These are phyloP conservation scores for Drosophila leontia DNA, from an alignment of 1,140 invertebrate species.

Conservation along the genomic window DNA sequence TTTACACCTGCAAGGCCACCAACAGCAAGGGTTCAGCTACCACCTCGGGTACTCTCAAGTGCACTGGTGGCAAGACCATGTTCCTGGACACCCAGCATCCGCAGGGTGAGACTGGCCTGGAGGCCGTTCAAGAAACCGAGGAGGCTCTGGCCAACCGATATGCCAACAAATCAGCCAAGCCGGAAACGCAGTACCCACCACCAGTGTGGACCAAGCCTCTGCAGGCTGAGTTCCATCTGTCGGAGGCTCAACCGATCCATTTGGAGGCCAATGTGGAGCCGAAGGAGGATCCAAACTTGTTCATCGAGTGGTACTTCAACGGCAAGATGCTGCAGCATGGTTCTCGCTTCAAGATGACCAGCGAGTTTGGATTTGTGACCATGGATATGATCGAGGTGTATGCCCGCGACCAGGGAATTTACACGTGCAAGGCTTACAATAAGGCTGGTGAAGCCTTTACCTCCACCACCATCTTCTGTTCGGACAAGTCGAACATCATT, in stretches of 20 bases:
- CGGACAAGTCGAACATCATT: constrained; percentile 92
- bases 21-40: constrained; percentile 95
- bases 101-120: constrained; percentile 93
- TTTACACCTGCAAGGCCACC: constrained; percentile 96
- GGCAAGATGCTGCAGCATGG: constrained; percentile 94
- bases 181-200: constrained; percentile 92
- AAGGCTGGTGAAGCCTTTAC: constrained; percentile 96
- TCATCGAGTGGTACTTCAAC: constrained; percentile 97
- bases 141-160: constrained; percentile 90
- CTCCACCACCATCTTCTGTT: constrained; percentile 94
- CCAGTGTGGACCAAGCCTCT: constrained; percentile 95
- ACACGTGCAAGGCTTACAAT: constrained; percentile 95
- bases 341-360: constrained; percentile 94
- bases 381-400: constrained; percentile 95
- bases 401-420: constrained; percentile 97
- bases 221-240: constrained; percentile 92
- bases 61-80: constrained; percentile 91
- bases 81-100: constrained; percentile 96
- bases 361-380: constrained; percentile 96
- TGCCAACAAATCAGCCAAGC: constrained; percentile 87
- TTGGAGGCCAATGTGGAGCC: constrained; percentile 97
- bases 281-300: constrained; percentile 97
- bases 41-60: constrained; percentile 94
- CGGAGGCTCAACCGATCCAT: constrained; percentile 95
- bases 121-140: constrained; percentile 94